A percentile compares a stretch with the other conserved stretches of the same genome.
phyloP scores from a whole-genome alignment of 2,113 vertebrate species.

The Ornithorhynchus anatinus region DNA sequence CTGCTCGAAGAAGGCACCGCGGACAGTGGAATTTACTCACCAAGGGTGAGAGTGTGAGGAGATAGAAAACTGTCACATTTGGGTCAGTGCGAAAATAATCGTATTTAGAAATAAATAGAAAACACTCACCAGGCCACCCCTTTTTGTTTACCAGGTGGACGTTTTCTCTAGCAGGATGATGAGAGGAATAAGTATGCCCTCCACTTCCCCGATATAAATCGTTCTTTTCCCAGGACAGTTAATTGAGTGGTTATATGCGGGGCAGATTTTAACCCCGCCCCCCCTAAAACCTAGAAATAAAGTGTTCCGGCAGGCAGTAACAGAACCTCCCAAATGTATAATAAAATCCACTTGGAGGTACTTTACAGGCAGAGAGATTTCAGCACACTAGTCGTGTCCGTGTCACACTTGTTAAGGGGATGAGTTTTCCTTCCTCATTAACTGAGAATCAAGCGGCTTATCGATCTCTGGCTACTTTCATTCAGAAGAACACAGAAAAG shows the following conservation, averaged over 20 bases:
- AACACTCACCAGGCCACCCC: too few relatives aligned
- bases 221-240: not conserved
- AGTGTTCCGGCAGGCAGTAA: rapidly evolving
- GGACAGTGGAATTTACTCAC: too few relatives aligned
- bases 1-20: too few relatives aligned
- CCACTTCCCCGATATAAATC: not conserved
- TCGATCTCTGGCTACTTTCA: not conserved
- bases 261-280: not conserved
- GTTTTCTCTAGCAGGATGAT: too few relatives aligned
- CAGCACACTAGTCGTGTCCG: not conserved
- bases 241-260: not conserved
- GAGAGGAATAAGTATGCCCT: too few relatives aligned
- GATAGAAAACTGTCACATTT: too few relatives aligned
- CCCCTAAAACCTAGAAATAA: not conserved
- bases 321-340: not conserved
- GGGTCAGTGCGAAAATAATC: too few relatives aligned
- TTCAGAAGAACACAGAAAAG: not conserved
- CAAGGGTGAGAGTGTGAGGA: too few relatives aligned
- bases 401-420: not conserved
- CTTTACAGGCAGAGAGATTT: not conserved
- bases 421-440: not conserved
- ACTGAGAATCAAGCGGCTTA: not conserved
- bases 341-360: too few relatives aligned
- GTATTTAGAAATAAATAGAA: too few relatives aligned
- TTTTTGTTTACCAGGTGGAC: too few relatives aligned